These are phyloP conservation scores for Stegodyphus dumicola DNA, from an alignment of 1,140 invertebrate genomes.

Conservation along the genomic window DNA sequence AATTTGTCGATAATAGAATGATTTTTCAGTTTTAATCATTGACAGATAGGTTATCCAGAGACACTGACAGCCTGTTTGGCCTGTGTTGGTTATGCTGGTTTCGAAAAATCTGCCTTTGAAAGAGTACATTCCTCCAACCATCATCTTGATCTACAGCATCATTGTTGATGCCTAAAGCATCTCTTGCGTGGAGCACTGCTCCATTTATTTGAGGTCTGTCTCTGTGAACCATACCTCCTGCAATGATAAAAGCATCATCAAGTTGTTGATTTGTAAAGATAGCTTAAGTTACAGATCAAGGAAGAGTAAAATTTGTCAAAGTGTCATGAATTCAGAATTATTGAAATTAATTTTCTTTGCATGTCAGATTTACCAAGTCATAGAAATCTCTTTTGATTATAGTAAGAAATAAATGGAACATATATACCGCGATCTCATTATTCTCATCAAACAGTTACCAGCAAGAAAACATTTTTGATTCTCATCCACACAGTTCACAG, in stretches of 20 bases:
- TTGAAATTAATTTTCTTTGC: too few species aligned
- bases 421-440: too few species aligned
- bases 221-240: not conserved
- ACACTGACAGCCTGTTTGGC: not conserved
- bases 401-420: too few species aligned
- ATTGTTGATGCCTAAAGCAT: not conserved
- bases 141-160: not conserved
- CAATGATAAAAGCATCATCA: too few species aligned
- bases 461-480: too few species aligned
- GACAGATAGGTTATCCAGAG: not conserved
- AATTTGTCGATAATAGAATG: too few species aligned
- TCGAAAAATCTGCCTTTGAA: not conserved
- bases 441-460: too few species aligned
- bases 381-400: too few species aligned
- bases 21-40: too few species aligned
- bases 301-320: not conserved
- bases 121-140: not conserved
- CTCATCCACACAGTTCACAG: too few species aligned
- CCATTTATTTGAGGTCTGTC: not conserved
- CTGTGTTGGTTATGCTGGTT: not conserved
- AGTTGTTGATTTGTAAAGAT: not conserved
- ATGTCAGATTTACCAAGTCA: too few species aligned
- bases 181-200: slow-evolving; percentile 6
- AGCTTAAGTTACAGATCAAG: not conserved
- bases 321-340: too few species aligned